Evolutionary conservation across 2,888 invertebrate species (phyloP), one percentile per base, ranked within the genome.

Genomic region (Drosophila eohydei): DNA sequence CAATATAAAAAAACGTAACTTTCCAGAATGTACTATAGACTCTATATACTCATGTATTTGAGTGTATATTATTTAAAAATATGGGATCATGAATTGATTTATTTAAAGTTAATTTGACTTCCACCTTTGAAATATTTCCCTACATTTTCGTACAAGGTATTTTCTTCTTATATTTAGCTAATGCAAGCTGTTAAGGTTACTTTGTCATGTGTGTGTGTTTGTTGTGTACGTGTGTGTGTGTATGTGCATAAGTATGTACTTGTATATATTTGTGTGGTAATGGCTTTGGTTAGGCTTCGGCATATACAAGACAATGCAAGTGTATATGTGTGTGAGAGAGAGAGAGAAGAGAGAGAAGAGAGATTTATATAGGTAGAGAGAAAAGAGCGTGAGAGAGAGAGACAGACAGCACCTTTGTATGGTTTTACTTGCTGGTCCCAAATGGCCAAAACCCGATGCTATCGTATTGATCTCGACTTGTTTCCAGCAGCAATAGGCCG

Each of bases 401-500:
- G 51, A 69, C 72, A 86, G 73, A 88, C 83, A 87, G 91, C 95
- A 98, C 97, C 96, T 97, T 94, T 98, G 98, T 87, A 98, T 95
- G 88, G 95, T 94, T 92, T 95, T 94, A 86, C 97, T 96, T 89
- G 95, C 94, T 71, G 97, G 96, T 82, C 97, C 97, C 87, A 99
- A 95, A 94, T 98, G 98, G 90, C 97, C 98, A 94, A 99, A 98
- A 90, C 98, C 98, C 68, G 98, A 96, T 56, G 99, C 98, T 91
- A 99, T 98, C 89, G 98, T 98, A 95, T 99, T 99, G 93, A 98
- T 96, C 94, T 99, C 99, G 91, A 99, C 95, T 93, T 96, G 96
- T 93, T 96, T 97, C 95, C 96, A 96, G 91, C 96, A 96, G 93
- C 96, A 96, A 94, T 95, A 96, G 77, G 92, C 91, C 80, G 91